phyloP scores from a whole-genome alignment of 2,113 vertebrate genomes.

The Corydoras sp. region DNA sequence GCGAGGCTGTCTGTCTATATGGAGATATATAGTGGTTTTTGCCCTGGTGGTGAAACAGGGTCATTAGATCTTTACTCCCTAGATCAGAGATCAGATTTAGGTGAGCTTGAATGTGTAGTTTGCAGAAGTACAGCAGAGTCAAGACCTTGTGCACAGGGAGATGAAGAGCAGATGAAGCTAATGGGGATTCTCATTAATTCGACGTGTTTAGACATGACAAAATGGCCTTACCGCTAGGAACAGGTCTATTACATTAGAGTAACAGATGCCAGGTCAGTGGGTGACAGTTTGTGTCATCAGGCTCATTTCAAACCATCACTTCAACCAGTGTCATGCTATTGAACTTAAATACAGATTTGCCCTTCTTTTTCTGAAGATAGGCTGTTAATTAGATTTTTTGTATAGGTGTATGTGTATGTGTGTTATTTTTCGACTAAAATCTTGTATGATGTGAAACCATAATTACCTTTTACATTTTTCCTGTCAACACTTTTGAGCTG shows the following conservation, averaged over 20 bases:
- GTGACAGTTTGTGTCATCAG: conserved; percentile 22
- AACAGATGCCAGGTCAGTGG: conserved; percentile 34
- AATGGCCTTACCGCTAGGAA: conserved; percentile 25
- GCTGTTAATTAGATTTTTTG: not conserved
- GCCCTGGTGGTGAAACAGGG: no score
- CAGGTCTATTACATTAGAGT: conserved; percentile 32
- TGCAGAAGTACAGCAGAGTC: no score
- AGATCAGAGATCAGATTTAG: no score
- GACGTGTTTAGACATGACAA: conserved; percentile 49
- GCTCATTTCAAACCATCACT: conserved; percentile 1
- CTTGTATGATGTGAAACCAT: no score
- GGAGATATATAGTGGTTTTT: no score
- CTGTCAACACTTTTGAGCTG: no score
- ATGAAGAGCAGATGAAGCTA: conserved; percentile 20
- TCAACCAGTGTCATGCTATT: not conserved
- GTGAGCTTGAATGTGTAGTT: no score
- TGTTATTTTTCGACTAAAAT: no score
- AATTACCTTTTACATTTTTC: no score
- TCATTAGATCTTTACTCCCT: no score
- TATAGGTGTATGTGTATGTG: no score
- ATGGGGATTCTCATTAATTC: conserved; percentile 56
- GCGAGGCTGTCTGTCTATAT: no score
- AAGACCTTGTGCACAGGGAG: not conserved
- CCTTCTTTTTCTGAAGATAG: not conserved
- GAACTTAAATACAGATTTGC: not conserved